Conservation (phyloP, 92 coral and sea anemone genomes). For the Siderastrea siderea region DNA sequence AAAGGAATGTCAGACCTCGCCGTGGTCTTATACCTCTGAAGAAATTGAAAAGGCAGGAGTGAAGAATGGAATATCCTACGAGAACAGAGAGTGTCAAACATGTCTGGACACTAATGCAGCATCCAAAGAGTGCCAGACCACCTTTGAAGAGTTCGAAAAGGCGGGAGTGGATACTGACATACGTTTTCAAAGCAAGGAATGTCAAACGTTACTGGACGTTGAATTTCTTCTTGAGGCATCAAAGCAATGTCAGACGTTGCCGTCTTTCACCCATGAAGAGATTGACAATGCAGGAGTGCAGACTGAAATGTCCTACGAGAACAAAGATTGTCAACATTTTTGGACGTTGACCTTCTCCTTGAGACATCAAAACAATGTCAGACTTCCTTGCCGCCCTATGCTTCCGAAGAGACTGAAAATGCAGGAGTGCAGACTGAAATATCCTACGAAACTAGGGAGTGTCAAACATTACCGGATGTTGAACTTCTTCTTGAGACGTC, state of each 20-base stretch:
- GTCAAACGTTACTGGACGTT: conserved; percentile 23
- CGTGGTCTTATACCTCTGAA: background rate
- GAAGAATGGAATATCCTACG: background rate
- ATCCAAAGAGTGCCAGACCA: background rate
- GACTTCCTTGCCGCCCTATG: background rate
- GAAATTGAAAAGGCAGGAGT: background rate
- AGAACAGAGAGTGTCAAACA: conserved; percentile 17
- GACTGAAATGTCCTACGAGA: background rate
- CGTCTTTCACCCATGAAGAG: background rate
- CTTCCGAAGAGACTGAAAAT: background rate
- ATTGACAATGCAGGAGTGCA: too few relatives aligned
- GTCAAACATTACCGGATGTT: conserved; percentile 22
- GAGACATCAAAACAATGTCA: conserved; percentile 32
- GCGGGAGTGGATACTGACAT: background rate
- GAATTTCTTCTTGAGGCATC: background rate
- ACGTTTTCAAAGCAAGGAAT: background rate
- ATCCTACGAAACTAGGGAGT: conserved; percentile 3
- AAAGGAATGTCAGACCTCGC: conserved; percentile 11
- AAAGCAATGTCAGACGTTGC: background rate
- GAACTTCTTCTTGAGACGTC: background rate
- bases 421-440: background rate
- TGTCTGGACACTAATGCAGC: background rate
- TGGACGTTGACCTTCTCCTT: background rate
- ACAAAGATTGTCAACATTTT: conserved; percentile 29
- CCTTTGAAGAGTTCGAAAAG: background rate